A percentile compares a stretch with the other conserved stretches of the same genome.
phyloP scores from a whole-genome alignment of 2,797 vertebrate species.

The Picus viridis region DNA sequence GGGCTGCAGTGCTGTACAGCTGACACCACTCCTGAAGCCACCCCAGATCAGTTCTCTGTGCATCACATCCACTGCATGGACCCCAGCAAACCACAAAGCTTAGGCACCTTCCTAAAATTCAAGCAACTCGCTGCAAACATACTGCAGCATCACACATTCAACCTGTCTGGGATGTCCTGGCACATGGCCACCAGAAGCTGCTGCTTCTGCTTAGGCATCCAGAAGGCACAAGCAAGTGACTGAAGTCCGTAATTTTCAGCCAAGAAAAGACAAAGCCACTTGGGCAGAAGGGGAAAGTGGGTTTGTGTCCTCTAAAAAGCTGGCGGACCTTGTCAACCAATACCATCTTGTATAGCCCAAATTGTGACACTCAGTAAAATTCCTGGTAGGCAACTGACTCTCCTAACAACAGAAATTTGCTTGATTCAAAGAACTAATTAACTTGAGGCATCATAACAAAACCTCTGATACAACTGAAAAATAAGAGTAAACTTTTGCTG shows the following conservation, averaged over 20 bases:
- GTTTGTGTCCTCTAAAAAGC: not conserved
- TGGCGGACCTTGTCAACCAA: not conserved
- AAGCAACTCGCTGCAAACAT: not conserved
- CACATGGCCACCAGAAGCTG: not conserved
- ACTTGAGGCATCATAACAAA: not conserved
- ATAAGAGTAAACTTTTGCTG: not conserved
- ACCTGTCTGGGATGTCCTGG: not conserved
- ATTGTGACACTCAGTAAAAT: not conserved
- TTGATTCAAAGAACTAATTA: not conserved
- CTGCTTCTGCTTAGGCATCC: slow-evolving; percentile 2
- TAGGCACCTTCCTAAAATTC: not conserved
- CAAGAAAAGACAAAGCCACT: not conserved
- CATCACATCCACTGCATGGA: no score
- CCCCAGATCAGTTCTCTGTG: not conserved
- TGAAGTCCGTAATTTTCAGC: not conserved
- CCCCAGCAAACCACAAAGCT: not conserved
- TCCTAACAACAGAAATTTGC: not conserved
- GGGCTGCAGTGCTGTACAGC: not conserved
- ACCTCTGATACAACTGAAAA: not conserved
- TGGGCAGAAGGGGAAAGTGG: not conserved
- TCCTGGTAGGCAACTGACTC: not conserved
- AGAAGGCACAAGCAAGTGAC: slow-evolving; percentile 40
- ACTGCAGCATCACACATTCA: not conserved
- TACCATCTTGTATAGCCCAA: not conserved
- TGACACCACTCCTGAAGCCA: not conserved